These are phyloP conservation scores for Brachynemurus nebulosus DNA, from an alignment of 2,888 invertebrate genomes.

Conservation along the genomic window DNA sequence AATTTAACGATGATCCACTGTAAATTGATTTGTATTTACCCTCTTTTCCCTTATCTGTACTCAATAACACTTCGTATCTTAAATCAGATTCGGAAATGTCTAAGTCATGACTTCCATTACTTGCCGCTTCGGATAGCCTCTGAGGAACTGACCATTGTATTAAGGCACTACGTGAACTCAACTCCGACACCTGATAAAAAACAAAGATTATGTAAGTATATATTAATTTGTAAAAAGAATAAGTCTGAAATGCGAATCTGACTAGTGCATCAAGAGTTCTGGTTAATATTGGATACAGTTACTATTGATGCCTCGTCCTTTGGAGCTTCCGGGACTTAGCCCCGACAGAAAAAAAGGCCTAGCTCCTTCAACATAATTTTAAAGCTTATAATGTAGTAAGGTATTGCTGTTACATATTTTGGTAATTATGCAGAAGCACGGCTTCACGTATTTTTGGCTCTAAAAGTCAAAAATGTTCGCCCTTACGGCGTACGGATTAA, in stretches of 20 bases:
- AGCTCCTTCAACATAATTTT: no score
- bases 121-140: constrained; percentile 33
- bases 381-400: no score
- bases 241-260: no score
- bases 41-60: constrained; percentile 55
- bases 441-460: no score
- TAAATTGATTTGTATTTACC: constrained; percentile 77
- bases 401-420: no score
- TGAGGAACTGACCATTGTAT: constrained; percentile 65
- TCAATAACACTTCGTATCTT: constrained; percentile 68
- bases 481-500: no score
- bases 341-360: no score
- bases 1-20: constrained; percentile 59
- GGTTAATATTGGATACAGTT: no score
- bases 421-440: no score
- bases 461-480: no score
- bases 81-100: constrained; percentile 48
- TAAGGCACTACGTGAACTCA: constrained; percentile 72
- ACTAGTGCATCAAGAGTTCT: constrained; percentile 3
- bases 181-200: constrained; percentile 55
- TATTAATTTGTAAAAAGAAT: constrained; percentile 5
- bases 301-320: no score
- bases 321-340: no score
- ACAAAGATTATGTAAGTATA: constrained; percentile 4
- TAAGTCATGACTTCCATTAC: constrained; percentile 36